A percentile compares a stretch with the other conserved stretches of the same genome.
Conservation (phyloP, 1,140 invertebrate species). For the Drosophila kohkoa region DNA sequence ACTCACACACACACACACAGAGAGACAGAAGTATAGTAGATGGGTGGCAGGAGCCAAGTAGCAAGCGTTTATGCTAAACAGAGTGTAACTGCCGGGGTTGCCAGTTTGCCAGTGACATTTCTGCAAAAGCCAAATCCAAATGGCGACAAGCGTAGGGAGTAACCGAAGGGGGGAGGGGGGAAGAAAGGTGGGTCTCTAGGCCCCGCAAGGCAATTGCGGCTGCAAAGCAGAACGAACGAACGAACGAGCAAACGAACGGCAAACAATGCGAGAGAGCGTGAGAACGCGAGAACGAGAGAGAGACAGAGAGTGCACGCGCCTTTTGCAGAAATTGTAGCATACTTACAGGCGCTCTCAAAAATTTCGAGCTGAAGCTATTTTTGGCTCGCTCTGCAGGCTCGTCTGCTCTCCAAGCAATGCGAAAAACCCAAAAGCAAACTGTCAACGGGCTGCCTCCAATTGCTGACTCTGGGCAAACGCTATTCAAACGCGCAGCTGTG, state of each 20-base stretch:
- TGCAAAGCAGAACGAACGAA: constrained; percentile 8
- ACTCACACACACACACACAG: constrained; percentile 39
- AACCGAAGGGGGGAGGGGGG: constrained; percentile 10
- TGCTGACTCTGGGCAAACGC: constrained; percentile 56
- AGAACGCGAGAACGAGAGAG: constrained; percentile 9
- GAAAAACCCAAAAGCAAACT: constrained; percentile 19
- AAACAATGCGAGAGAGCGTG: neutral
- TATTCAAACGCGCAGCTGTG: constrained; percentile 77
- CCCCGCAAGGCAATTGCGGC: constrained; percentile 45
- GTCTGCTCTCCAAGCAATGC: constrained; percentile 13
- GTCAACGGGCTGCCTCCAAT: constrained; percentile 41
- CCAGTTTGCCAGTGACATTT: constrained; percentile 73
- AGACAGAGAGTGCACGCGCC: constrained; percentile 11
- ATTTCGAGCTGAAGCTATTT: constrained; percentile 46
- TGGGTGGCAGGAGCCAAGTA: constrained; percentile 74
- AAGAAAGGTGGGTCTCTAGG: constrained; percentile 44
- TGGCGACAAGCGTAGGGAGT: neutral
- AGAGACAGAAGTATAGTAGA: constrained; percentile 7
- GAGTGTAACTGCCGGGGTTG: constrained; percentile 82
- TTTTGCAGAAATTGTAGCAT: constrained; percentile 71
- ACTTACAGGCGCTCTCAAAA: constrained; percentile 43
- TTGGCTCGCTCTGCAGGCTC: constrained; percentile 35
- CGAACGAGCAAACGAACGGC: neutral
- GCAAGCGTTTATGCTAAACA: constrained; percentile 83
- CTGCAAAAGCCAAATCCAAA: constrained; percentile 73